Conservation (phyloP, 2,888 invertebrate species). For the Helicoverpa assulta region DNA sequence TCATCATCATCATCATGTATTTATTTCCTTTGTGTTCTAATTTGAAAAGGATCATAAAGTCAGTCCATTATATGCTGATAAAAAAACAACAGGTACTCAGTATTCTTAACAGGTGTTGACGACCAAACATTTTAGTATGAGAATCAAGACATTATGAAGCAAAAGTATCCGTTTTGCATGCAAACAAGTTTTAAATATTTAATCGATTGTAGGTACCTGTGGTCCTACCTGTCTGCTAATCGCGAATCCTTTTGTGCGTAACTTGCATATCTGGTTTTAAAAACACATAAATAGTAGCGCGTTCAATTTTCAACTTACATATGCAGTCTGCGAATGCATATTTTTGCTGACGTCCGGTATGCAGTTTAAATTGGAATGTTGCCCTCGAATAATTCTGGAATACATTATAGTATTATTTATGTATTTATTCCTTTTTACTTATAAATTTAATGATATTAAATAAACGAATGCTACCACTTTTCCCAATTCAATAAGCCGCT, state of each 20-base stretch:
- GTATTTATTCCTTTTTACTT: conserved; percentile 14
- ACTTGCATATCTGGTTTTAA: conserved; percentile 35
- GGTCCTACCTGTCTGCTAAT: conserved; percentile 43
- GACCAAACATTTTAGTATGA: conserved; percentile 37
- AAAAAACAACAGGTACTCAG: conserved; percentile 40
- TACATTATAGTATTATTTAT: conserved; percentile 34
- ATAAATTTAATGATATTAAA: no score
- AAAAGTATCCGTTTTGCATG: conserved; percentile 43
- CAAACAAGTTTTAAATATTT: conserved; percentile 53
- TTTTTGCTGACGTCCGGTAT: conserved; percentile 36
- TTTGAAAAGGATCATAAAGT: conserved; percentile 27
- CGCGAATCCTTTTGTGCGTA: conserved; percentile 38
- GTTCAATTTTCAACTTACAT: conserved; percentile 31
- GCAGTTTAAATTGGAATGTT: conserved; percentile 33
- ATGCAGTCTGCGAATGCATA: conserved; percentile 42
- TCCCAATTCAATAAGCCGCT: conserved; percentile 7
- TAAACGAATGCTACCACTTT: background rate
- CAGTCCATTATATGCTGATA: conserved; percentile 13
- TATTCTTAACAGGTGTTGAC: conserved; percentile 36
- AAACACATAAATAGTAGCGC: conserved; percentile 27
- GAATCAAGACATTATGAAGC: conserved; percentile 46
- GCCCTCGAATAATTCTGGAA: conserved; percentile 41
- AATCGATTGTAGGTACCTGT: conserved; percentile 31
- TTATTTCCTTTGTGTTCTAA: conserved; percentile 4
- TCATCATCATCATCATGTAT: no score